Evolutionary conservation across 1,140 invertebrate species (phyloP).

Genomic region (Ceratosolen fusciceps): DNA sequence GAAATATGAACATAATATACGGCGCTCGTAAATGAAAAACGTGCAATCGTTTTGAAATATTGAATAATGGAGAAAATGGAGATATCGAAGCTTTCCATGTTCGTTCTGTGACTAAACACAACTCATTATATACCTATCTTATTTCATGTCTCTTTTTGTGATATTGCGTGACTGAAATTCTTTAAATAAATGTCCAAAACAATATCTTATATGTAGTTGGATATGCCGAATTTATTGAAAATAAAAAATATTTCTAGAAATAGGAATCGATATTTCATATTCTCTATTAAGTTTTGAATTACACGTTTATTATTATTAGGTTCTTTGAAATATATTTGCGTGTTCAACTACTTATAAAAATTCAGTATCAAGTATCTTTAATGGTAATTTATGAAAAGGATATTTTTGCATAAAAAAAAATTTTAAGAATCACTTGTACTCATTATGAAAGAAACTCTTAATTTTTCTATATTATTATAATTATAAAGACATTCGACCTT

Average conservation of each 20-base stretch:
- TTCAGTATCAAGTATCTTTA: conserved; percentile 20
- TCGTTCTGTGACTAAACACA: conserved; percentile 27
- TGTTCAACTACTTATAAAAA: background rate
- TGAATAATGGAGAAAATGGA: conserved; percentile 35
- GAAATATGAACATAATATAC: conserved; percentile 32
- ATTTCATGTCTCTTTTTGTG: conserved; percentile 21
- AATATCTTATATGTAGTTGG: background rate
- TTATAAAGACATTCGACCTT: too few relatives aligned
- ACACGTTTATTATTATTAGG: too few relatives aligned
- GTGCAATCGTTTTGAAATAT: conserved; percentile 48
- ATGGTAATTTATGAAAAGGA: background rate
- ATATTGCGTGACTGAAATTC: background rate
- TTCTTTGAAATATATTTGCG: background rate
- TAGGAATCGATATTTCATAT: background rate
- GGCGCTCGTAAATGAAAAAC: conserved; percentile 30
- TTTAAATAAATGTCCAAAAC: background rate
- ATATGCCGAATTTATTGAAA: background rate
- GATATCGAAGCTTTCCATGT: conserved; percentile 35
- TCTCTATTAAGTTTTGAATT: background rate
- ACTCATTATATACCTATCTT: conserved; percentile 35
- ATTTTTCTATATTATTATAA: too few relatives aligned
- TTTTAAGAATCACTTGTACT: background rate
- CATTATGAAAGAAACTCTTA: background rate
- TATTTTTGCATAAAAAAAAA: background rate
- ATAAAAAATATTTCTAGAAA: background rate